Evolutionary conservation across 2,888 invertebrate genomes (phyloP).

Genomic region (Camptogramma bilineatum): DNA sequence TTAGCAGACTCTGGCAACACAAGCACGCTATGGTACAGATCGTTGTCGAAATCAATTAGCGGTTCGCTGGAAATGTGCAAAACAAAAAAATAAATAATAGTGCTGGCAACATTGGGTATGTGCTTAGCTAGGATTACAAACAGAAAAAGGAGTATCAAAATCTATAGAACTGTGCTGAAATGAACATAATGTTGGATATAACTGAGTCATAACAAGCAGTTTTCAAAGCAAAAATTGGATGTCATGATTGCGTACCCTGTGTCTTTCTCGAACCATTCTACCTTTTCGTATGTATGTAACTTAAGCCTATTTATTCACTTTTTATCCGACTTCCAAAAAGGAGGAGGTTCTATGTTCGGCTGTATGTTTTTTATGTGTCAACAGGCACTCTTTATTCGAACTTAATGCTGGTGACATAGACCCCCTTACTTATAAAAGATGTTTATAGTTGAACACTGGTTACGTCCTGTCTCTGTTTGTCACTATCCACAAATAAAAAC

Average conservation of each 20-base stretch:
- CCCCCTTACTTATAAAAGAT: too few relatives aligned
- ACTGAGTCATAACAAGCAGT: not conserved
- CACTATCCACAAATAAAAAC: too few relatives aligned
- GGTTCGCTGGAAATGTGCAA: slow-evolving; percentile 71
- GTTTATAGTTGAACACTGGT: too few relatives aligned
- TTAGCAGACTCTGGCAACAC: slow-evolving; percentile 76
- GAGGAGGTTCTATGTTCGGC: too few relatives aligned
- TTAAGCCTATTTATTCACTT: too few relatives aligned
- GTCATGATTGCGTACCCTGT: not conserved
- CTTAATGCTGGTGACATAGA: too few relatives aligned
- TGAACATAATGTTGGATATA: not conserved
- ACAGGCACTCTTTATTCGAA: too few relatives aligned
- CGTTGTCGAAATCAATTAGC: slow-evolving; percentile 80
- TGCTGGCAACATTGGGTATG: slow-evolving; percentile 21
- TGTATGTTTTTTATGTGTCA: too few relatives aligned
- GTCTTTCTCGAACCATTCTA: not conserved
- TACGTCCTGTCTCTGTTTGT: too few relatives aligned
- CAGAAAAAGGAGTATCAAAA: not conserved
- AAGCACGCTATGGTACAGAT: slow-evolving; percentile 75
- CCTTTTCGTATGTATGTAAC: too few relatives aligned
- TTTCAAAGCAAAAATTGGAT: not conserved
- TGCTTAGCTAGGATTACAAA: slow-evolving; percentile 11
- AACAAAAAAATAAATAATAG: slow-evolving; percentile 39
- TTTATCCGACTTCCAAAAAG: too few relatives aligned
- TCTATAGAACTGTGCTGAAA: not conserved